Evolutionary conservation across 1,140 invertebrate genomes (phyloP).

Genomic region (Lucilia cuprina): DNA sequence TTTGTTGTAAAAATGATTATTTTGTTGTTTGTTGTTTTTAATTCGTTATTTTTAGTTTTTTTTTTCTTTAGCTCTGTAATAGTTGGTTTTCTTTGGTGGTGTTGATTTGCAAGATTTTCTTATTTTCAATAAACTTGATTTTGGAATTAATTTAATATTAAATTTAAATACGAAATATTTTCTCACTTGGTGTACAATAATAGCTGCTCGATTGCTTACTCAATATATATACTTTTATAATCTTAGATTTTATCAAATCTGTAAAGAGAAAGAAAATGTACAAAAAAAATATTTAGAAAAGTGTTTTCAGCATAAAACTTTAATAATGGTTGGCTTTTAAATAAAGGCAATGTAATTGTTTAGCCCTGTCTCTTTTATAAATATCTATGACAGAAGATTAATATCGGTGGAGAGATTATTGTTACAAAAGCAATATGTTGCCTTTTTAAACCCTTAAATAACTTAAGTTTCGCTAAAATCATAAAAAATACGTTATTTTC

Average conservation of each 20-base stretch:
- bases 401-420: background rate
- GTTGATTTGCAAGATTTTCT: conserved; percentile 50
- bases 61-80: conserved; percentile 42
- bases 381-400: background rate
- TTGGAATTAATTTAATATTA: conserved; percentile 33
- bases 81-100: conserved; percentile 63
- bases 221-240: conserved; percentile 39
- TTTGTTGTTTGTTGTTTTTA: conserved; percentile 39
- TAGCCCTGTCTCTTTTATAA: background rate
- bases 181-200: conserved; percentile 40
- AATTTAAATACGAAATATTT: conserved; percentile 26
- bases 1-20: conserved; percentile 38
- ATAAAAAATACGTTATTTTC: too few relatives aligned
- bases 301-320: background rate
- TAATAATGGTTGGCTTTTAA: too few relatives aligned
- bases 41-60: conserved; percentile 46
- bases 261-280: conserved; percentile 36
- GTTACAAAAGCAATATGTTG: too few relatives aligned
- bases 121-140: conserved; percentile 11
- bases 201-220: conserved; percentile 60
- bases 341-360: too few relatives aligned
- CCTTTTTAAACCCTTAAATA: too few relatives aligned
- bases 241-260: conserved; percentile 49
- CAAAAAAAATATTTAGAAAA: background rate
- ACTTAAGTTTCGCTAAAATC: too few relatives aligned